Evolutionary conservation across 2,797 vertebrate genomes (phyloP).

Genomic region (Columba guinea): DNA sequence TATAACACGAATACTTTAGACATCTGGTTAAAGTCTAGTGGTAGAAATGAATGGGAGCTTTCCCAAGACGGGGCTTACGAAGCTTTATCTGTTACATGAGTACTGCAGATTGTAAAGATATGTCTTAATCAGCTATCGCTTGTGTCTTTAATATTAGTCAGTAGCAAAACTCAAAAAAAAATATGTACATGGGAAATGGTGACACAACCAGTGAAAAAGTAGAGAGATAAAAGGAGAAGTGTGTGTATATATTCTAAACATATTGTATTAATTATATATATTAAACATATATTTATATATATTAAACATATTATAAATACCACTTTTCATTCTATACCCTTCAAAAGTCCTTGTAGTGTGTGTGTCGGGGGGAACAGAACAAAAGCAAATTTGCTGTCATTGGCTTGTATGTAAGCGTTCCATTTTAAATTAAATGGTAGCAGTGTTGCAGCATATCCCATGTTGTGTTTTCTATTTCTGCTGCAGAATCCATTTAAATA

Average conservation of each 20-base stretch:
- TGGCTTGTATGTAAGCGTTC: constrained; percentile 27
- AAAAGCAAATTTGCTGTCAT: constrained; percentile 30
- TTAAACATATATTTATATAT: too few species aligned
- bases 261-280: neutral
- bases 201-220: neutral
- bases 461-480: constrained; percentile 9
- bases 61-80: constrained; percentile 42
- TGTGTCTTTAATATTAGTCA: constrained; percentile 31
- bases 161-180: constrained; percentile 27
- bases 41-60: constrained; percentile 54
- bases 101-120: constrained; percentile 33
- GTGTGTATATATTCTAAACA: neutral
- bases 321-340: neutral
- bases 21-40: constrained; percentile 65
- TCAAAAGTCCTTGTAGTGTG: constrained; percentile 14
- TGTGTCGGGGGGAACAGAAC: neutral
- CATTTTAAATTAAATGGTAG: constrained; percentile 28
- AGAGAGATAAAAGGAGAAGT: neutral
- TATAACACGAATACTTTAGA: constrained; percentile 54
- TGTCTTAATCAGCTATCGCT: constrained; percentile 54
- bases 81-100: constrained; percentile 6
- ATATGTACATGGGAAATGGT: neutral
- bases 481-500: neutral
- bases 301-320: neutral
- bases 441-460: neutral